Evolutionary conservation across 2,888 invertebrate species (phyloP).

Genomic region (Sepiola atlantica): DNA sequence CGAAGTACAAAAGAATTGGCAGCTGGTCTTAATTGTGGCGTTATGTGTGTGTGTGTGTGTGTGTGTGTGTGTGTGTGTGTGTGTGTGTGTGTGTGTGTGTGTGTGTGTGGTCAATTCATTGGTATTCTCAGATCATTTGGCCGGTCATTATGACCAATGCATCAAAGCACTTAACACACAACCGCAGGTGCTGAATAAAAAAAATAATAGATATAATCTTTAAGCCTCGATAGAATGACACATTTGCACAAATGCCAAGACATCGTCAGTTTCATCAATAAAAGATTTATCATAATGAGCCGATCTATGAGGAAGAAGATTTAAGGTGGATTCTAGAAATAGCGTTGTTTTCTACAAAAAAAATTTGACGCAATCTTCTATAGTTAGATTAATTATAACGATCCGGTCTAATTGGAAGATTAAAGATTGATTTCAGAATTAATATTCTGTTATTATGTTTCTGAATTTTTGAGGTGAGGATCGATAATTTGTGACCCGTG

Average conservation of each 20-base stretch:
- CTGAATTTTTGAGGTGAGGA: no score
- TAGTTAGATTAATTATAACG: no score
- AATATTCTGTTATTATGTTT: neutral
- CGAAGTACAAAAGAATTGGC: neutral
- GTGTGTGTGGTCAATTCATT: no score
- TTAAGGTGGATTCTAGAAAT: neutral
- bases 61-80: no score
- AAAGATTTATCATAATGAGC: neutral
- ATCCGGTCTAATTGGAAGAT: no score
- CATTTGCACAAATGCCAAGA: neutral
- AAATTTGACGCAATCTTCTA: no score
- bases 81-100: no score
- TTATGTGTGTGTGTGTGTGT: no score
- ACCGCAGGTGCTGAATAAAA: neutral
- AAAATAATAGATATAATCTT: neutral
- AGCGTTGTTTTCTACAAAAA: neutral
- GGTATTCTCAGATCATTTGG: neutral
- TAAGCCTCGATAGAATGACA: neutral
- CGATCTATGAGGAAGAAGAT: neutral
- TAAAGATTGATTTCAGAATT: neutral
- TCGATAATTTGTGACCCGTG: no score
- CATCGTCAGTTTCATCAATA: neutral
- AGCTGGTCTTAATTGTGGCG: neutral
- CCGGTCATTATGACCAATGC: neutral
- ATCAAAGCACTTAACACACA: neutral